Evolutionary conservation across 2,888 invertebrate genomes (phyloP), one percentile per base, ranked within the genome.

Genomic region (Drosophila histrio): DNA sequence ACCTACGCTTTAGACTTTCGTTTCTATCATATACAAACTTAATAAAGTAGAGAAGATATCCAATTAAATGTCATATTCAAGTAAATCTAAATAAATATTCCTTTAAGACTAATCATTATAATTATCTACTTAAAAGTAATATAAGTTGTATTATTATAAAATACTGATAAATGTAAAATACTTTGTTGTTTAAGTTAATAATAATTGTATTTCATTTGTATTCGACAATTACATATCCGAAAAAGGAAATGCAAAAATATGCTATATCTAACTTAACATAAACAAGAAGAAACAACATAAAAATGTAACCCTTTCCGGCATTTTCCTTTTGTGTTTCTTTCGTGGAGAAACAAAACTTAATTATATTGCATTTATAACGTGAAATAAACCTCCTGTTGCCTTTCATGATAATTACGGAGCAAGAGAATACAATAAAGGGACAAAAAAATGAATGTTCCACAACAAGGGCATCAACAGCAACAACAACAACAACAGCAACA

Each of bases 301-400:
- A 36, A 28, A 41, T 22, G 22, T 6, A 41, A 7, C 34, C 26
- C 41, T 26, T 64, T 53, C 6, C 15, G 49, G 1, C 28, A 19
- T 22, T 63, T 44, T 43, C 22, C 30, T 39, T 63, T 53, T 59
- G 47, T 58, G 43, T 50, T 39, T 2, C 24, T 19, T 59, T 26
- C 17, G 26, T 7, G 24, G 26, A 36, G 36, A 46, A 19, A 61
- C 63, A 66, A 80, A 81, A 75, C 84, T 69, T 81, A 87, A 81
- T 81, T 81, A 84, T 77, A 78, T 66, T 59, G 67, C 81, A 70
- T 87, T 84, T 81, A 75, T 65, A 64, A 67, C 43, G 58, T 78
- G 85, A 87, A 82, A 87, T 87, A 82, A 82, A 84, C 87, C 87
- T 82, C 82, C 87, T 87, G 85, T 87, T 87, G 82, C 82, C 87